Base-by-base conservation (phyloP, 2,113 vertebrate species). In the Sceloporus undulatus region DNA sequence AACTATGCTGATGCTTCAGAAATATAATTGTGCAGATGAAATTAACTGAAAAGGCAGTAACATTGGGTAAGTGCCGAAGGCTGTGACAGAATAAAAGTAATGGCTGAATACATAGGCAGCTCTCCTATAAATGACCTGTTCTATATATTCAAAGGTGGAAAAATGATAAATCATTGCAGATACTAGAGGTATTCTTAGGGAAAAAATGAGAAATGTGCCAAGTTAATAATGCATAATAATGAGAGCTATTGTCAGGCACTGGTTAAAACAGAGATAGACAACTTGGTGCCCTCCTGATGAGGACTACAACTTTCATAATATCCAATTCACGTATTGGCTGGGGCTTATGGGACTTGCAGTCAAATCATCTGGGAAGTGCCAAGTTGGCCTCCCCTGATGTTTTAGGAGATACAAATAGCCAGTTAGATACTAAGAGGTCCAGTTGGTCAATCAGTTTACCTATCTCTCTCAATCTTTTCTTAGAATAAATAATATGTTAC, bases 21-120 rank as follows among this genome's bases (percentile, higher is more conserved):
- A 93, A 77, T 42, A 86, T 71, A 91, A 94, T 89, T 21, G 23
- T 81, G 56, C 16, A 84, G 86, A 93, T 80, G 77, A 91, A 90
- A 90, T 42, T 70, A 79, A 70, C 0, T 0, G 34, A 73, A 74
- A 79, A 80, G 87, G 90, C 90, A 54, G 81, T 78, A 91, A 87
- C 0, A 0, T 19, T 54, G 38, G n/a, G 29, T 7, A 8, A 13
- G 11, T 71, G 87, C 75, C 82, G 80, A 54, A n/a, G 84, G 27
- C 73, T 59, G 68, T 1, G 86, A 52, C 62, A 85, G 71, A 76
- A 68, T 88, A 89, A 89, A 85, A 85, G 0, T 21, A 73, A 34
- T 59, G 74, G n/a, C 56, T 88, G 29, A 29, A 19, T 65, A 14
- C 48, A 10, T 6, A 42, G 25, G 13, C 34, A 16, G 1, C 56